Conservation (phyloP, 2,797 vertebrate genomes). For the Enteromius viviparus region DNA sequence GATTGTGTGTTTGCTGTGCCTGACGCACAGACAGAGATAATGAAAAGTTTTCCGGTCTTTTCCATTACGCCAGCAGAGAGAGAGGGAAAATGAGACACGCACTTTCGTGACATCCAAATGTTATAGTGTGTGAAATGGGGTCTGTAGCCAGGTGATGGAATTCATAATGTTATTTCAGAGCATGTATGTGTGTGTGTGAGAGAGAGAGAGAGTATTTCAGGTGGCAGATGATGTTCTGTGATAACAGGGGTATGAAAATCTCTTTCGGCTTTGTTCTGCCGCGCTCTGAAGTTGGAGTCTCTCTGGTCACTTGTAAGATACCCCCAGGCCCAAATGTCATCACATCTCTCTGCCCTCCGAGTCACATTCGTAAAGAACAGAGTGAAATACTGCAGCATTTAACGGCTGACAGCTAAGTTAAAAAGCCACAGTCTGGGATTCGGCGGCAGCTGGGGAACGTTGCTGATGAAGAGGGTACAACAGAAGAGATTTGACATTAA, state of each 20-base stretch:
- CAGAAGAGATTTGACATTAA: constrained; percentile 47
- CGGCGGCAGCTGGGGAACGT: not conserved
- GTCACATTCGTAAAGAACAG: constrained; percentile 34
- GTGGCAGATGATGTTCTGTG: constrained; percentile 37
- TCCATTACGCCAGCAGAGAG: constrained; percentile 47
- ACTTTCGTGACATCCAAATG: constrained; percentile 52
- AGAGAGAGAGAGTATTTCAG: not conserved
- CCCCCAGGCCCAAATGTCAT: constrained; percentile 24
- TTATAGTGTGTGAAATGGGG: constrained; percentile 43
- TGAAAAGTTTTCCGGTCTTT: constrained; percentile 50
- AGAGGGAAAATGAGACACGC: constrained; percentile 51
- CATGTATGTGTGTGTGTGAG: not conserved
- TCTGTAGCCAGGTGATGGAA: constrained; percentile 46
- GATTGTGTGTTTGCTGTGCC: constrained; percentile 43
- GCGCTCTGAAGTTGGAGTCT: constrained; percentile 26
- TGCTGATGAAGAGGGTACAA: constrained; percentile 40
- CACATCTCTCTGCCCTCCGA: constrained; percentile 14
- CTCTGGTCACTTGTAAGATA: constrained; percentile 37
- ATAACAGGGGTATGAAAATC: constrained; percentile 40
- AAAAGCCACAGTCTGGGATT: constrained; percentile 26
- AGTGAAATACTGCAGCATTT: constrained; percentile 39
- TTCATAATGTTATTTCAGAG: constrained; percentile 28
- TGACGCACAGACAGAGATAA: constrained; percentile 38
- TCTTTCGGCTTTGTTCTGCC: constrained; percentile 27
- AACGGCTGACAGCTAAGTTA: constrained; percentile 31